Percentiles rank a stretch among this genome's conserved stretches.
Conservation (phyloP, 2,797 vertebrate species). For the Rhinogobio ventralis region DNA sequence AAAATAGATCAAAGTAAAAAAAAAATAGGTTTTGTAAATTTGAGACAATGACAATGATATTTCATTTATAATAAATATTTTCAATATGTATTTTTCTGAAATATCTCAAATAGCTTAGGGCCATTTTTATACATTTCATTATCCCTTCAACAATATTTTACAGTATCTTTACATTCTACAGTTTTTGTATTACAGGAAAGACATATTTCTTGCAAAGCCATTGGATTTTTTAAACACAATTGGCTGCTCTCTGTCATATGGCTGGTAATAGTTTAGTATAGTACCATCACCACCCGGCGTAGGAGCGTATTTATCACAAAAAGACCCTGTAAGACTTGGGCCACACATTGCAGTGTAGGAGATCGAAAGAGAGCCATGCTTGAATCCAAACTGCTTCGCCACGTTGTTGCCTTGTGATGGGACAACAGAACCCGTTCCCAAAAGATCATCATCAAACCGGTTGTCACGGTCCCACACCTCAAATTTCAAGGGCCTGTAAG, state of each 20-base stretch:
- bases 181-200: constrained; percentile 8
- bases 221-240: not conserved
- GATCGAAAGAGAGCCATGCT: constrained; percentile 57
- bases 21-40: not conserved
- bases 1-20: not conserved
- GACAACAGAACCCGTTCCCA: constrained; percentile 58
- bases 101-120: not conserved
- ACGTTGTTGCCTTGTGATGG: not conserved
- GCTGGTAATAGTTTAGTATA: constrained; percentile 10
- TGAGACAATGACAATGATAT: not conserved
- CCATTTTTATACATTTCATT: not conserved
- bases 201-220: not conserved
- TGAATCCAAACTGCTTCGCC: not conserved
- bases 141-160: not conserved
- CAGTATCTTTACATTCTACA: not conserved
- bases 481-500: constrained; percentile 61
- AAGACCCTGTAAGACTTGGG: constrained; percentile 66
- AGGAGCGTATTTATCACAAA: constrained; percentile 70
- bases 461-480: constrained; percentile 78
- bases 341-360: constrained; percentile 61
- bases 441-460: constrained; percentile 70
- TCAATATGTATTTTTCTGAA: not conserved
- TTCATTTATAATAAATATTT: not conserved
- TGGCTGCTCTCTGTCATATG: not conserved
- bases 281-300: constrained; percentile 26